Conservation (phyloP, 1,140 invertebrate genomes). For the Adelges cooleyi region DNA sequence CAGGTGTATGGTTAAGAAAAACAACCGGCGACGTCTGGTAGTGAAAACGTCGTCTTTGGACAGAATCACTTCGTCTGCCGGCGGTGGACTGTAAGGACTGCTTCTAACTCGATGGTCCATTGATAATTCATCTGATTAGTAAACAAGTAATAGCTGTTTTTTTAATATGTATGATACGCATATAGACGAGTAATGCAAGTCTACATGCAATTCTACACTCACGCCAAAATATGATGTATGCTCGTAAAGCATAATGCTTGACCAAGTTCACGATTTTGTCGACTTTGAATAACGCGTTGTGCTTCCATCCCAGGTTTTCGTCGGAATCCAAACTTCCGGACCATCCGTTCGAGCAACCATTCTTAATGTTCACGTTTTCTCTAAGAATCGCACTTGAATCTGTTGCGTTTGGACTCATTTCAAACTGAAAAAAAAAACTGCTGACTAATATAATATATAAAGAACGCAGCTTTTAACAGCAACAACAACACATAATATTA, state of each 20-base stretch:
- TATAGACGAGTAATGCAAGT: too few species aligned
- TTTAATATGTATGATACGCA: too few species aligned
- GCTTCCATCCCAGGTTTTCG: neutral
- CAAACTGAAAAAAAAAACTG: too few species aligned
- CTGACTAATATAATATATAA: too few species aligned
- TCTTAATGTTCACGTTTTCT: neutral
- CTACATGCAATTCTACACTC: too few species aligned
- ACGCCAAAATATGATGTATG: constrained; percentile 24
- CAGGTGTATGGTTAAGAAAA: constrained; percentile 29
- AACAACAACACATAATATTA: too few species aligned
- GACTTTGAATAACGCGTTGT: constrained; percentile 1
- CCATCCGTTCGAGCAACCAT: constrained; percentile 14
- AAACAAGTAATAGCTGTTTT: too few species aligned
- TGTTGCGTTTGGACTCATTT: constrained; percentile 22
- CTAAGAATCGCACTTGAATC: constrained; percentile 9
- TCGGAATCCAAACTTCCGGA: neutral
- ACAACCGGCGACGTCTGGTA: constrained; percentile 28
- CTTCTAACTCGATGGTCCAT: constrained; percentile 29
- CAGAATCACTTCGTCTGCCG: constrained; percentile 24
- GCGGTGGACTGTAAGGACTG: constrained; percentile 29
- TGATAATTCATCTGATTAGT: constrained; percentile 29
- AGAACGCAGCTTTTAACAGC: too few species aligned
- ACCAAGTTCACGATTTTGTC: neutral
- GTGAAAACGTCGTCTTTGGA: constrained; percentile 12
- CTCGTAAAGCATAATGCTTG: neutral